Conservation (phyloP, 2,888 invertebrate genomes). For the Melanargia galathea region DNA sequence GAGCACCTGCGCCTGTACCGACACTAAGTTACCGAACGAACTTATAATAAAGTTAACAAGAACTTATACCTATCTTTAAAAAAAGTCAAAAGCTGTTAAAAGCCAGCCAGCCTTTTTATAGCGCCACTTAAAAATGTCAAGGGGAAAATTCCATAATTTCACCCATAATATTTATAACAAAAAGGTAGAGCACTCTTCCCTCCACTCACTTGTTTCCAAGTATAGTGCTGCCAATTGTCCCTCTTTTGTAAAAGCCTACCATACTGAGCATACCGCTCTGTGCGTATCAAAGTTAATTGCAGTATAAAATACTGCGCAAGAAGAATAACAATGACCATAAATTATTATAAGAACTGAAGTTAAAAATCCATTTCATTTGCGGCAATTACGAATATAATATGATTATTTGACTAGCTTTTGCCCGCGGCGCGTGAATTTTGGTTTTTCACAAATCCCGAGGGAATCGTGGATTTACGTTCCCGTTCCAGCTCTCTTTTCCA, state of each 20-base stretch:
- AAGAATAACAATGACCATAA: background rate
- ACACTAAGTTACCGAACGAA: too few relatives aligned
- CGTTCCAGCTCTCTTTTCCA: too few relatives aligned
- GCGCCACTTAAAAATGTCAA: slow-evolving; percentile 3
- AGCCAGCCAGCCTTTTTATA: background rate
- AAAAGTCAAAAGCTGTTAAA: slow-evolving; percentile 1
- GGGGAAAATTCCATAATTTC: slow-evolving; percentile 6
- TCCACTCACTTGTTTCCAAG: slow-evolving; percentile 5
- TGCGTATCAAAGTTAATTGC: background rate
- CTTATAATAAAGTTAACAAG: background rate
- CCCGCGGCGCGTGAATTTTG: too few relatives aligned
- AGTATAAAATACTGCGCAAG: background rate
- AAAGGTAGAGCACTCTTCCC: slow-evolving; percentile 5
- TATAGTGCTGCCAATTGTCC: slow-evolving; percentile 1
- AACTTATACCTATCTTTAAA: background rate
- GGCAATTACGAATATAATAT: too few relatives aligned
- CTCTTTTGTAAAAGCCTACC: background rate
- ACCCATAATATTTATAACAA: slow-evolving; percentile 5
- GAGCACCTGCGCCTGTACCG: too few relatives aligned
- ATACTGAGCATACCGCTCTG: background rate
- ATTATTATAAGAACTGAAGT: background rate
- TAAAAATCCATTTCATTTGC: too few relatives aligned
- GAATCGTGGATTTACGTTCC: too few relatives aligned
- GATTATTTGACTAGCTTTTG: too few relatives aligned
- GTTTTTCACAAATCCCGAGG: too few relatives aligned